Conservation (phyloP, 2,113 vertebrate genomes). For the Tamias sibiricus region DNA sequence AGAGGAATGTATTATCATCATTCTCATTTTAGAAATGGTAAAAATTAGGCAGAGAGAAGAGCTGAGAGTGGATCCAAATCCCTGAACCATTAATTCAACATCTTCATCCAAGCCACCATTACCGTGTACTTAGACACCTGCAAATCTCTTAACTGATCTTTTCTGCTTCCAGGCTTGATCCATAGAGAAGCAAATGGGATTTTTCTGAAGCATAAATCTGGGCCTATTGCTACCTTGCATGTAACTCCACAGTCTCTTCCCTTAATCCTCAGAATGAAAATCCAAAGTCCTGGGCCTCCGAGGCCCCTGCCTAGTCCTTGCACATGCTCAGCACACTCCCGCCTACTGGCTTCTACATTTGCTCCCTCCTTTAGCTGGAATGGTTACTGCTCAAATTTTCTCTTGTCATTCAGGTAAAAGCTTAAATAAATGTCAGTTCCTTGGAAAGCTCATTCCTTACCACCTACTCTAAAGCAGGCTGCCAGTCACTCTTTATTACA, state of each 20-base stretch:
- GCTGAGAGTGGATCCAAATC: neutral
- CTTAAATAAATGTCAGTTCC: neutral
- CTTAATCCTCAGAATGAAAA: neutral
- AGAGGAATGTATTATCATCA: neutral
- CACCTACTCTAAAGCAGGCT: neutral
- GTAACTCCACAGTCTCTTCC: neutral
- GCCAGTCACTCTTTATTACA: neutral
- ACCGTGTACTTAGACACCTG: neutral
- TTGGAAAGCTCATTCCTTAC: neutral
- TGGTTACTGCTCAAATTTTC: neutral
- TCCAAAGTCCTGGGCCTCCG: neutral
- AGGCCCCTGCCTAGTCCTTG: neutral
- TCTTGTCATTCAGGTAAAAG: neutral
- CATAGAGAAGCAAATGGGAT: neutral
- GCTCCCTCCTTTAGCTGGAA: neutral
- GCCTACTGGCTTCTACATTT: neutral
- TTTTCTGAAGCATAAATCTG: neutral
- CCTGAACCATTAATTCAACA: neutral
- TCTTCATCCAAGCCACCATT: neutral
- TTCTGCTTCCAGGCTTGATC: neutral
- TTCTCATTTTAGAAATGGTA: neutral
- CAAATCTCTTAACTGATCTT: neutral
- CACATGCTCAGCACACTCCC: no score
- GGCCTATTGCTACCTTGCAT: neutral
- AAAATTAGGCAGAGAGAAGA: slow-evolving; percentile 1